Percentiles rank a stretch among this genome's conserved stretches.
Conservation (phyloP, 2,888 invertebrate genomes). For the Drosophila emarginata region DNA sequence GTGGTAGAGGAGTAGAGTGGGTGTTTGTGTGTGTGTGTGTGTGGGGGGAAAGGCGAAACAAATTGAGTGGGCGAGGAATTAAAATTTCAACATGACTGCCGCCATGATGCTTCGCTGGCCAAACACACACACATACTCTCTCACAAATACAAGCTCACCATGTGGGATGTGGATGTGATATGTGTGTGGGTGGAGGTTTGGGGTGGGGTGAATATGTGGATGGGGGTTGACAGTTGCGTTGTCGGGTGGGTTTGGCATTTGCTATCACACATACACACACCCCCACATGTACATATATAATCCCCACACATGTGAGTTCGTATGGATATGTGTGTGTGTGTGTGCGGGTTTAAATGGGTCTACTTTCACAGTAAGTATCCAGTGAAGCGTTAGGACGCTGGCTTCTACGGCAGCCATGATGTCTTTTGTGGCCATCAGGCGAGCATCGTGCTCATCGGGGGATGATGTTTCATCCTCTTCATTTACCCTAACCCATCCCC, state of each 20-base stretch:
- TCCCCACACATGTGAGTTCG: constrained; percentile 36
- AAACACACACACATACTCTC: constrained; percentile 45
- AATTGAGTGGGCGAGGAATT: constrained; percentile 82
- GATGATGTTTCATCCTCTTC: constrained; percentile 45
- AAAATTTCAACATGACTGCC: constrained; percentile 80
- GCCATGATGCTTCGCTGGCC: constrained; percentile 75
- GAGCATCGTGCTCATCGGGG: constrained; percentile 63
- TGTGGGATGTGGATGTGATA: constrained; percentile 28
- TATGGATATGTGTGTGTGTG: constrained; percentile 26
- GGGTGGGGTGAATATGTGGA: constrained; percentile 31
- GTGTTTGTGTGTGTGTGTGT: too few relatives aligned
- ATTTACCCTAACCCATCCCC: not conserved
- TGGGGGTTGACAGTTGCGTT: constrained; percentile 28
- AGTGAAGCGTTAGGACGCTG: constrained; percentile 60
- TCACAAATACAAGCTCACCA: constrained; percentile 20
- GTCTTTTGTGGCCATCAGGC: constrained; percentile 79
- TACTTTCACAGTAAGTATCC: constrained; percentile 56
- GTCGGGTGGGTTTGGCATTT: constrained; percentile 75
- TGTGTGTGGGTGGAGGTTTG: constrained; percentile 35
- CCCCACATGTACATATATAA: constrained; percentile 23
- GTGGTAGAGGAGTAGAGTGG: constrained; percentile 8
- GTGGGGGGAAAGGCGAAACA: constrained; percentile 33
- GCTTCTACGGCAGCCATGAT: constrained; percentile 77
- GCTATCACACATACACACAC: constrained; percentile 53
- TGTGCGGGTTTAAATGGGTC: constrained; percentile 55